phyloP scores from a whole-genome alignment of 2,113 vertebrate species.

The Salminus brasiliensis region DNA sequence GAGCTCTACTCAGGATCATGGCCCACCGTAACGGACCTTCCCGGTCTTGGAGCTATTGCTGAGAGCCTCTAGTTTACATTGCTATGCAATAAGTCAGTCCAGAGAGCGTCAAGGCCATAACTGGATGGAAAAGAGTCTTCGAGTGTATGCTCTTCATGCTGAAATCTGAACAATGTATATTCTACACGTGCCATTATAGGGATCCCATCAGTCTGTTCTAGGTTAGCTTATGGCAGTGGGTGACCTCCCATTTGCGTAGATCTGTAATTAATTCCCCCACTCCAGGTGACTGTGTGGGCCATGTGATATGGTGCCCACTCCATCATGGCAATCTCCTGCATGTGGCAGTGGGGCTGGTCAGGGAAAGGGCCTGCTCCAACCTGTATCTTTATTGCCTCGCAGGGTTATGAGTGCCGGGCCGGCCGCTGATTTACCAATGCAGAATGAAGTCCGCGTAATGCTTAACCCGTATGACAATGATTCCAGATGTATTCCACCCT shows the following conservation, averaged over 20 bases:
- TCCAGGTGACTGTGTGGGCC: conserved; percentile 30
- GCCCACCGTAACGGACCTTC: neutral
- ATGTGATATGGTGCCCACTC: conserved; percentile 45
- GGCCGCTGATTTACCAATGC: conserved; percentile 81
- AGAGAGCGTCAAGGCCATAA: neutral
- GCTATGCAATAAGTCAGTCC: neutral
- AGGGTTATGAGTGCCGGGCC: conserved; percentile 71
- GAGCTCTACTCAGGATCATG: neutral
- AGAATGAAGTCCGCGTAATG: conserved; percentile 80
- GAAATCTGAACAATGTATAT: neutral
- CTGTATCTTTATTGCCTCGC: conserved; percentile 79
- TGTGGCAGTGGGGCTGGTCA: conserved; percentile 29
- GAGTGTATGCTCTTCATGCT: neutral
- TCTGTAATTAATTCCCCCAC: conserved; percentile 51
- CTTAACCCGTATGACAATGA: conserved; percentile 83
- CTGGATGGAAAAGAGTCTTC: neutral
- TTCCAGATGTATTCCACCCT: conserved; percentile 84
- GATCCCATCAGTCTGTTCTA: conserved; percentile 15
- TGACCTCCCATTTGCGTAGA: conserved; percentile 34
- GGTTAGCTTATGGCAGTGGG: conserved; percentile 19
- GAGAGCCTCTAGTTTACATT: neutral
- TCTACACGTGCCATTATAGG: neutral
- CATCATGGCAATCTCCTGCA: conserved; percentile 52
- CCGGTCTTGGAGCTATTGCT: neutral
- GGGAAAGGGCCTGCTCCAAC: conserved; percentile 67